Evolutionary conservation across 2,113 vertebrate species (phyloP), one percentile per base, ranked within the genome.

Genomic region (Chaetodon auriga): DNA sequence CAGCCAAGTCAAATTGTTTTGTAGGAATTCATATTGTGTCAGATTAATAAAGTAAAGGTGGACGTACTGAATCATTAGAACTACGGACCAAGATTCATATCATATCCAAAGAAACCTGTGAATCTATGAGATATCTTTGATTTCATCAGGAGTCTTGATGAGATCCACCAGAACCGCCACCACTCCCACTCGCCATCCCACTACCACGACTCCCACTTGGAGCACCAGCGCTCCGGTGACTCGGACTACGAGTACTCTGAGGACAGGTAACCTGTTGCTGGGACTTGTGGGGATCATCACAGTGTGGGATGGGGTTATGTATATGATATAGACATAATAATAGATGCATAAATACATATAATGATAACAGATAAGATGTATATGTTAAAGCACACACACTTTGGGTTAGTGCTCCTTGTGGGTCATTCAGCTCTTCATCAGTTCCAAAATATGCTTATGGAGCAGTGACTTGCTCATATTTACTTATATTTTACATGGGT

Each of bases 101-200:
- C 19, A 65, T 13, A 80, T 36, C 8, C 12, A 18, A 64, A 35
- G 5, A 58, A 45, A 45, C 43, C 30, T 35, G 36, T 16, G 3
- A 7, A 30, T 49, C 49, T 2, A 60, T 12, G 0, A 7, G 0
- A 54, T 53, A 1, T 80, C 30, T 62, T 65, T 69, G 3, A 5
- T 83, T 85, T 62, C 87, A 91, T 77, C 89, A 99, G 98, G 96
- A 99, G 98, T 93, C 96, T 99, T 94, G 98, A 99, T 95, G 97
- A 99, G 97, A 99, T 99, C 94, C 98, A 97, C 95, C 97, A 98
- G 91, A 98, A 96, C 82, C 96, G 96, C 91, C 96, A 97, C 94
- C 96, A 97, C 85, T 97, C 97, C 92, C 96, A 95, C 84, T 99
- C 97, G 87, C 97, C 97, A 84, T 97, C 96, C 82, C 96, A 93